Conservation (phyloP, 2,113 vertebrate genomes). For the Bombycilla garrulus region DNA sequence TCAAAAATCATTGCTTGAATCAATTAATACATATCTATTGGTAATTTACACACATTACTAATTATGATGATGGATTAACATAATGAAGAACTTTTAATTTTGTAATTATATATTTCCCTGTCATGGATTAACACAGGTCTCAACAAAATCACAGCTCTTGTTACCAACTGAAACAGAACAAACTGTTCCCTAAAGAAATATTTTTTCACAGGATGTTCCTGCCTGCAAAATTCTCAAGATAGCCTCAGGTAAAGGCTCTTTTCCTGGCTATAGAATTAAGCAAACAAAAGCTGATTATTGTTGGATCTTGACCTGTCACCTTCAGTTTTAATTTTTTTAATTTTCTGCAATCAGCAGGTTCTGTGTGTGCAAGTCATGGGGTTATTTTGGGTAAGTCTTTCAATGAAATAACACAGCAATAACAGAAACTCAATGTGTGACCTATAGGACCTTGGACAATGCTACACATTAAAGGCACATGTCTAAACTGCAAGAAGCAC, state of each 20-base stretch:
- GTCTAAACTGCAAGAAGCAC: not conserved
- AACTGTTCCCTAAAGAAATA: not conserved
- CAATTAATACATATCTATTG: not conserved
- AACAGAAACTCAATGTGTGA: not conserved
- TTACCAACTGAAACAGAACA: not conserved
- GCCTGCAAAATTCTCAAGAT: not conserved
- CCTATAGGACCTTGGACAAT: not conserved
- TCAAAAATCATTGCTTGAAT: not conserved
- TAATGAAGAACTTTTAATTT: not conserved
- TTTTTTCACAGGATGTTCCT: not conserved
- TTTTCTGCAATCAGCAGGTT: not conserved
- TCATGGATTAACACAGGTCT: not conserved
- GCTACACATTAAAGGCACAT: not conserved
- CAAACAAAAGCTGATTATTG: not conserved
- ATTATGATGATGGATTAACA: not conserved
- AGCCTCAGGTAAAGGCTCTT: not conserved
- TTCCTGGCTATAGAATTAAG: not conserved
- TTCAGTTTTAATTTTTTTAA: not conserved
- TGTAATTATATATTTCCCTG: not conserved
- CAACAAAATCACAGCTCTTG: not conserved
- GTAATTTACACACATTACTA: not conserved
- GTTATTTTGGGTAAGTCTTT: not conserved
- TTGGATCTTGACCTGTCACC: not conserved
- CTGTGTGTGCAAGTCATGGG: not conserved
- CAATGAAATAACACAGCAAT: not conserved